Evolutionary conservation across 2,888 invertebrate genomes (phyloP).

Genomic region (Siphlonurus alternatus): DNA sequence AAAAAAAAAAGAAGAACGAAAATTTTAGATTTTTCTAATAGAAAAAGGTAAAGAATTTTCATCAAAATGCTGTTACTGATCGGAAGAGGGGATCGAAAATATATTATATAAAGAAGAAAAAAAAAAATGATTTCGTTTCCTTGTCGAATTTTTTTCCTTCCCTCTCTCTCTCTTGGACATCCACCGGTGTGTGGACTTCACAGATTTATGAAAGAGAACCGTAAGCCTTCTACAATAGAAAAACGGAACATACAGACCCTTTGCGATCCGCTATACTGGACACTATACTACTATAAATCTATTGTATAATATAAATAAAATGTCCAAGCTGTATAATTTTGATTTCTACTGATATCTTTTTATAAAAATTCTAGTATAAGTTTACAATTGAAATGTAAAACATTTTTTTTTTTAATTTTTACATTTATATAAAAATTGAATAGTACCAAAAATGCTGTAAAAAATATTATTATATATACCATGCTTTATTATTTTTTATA

Average conservation of each 20-base stretch:
- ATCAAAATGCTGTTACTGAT: background rate
- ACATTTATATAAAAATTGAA: background rate
- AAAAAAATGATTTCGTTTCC: background rate
- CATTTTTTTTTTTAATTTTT: background rate
- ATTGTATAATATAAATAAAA: background rate
- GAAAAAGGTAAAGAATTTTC: background rate
- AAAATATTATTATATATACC: background rate
- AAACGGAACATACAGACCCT: background rate
- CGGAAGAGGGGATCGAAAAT: background rate
- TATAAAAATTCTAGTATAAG: too few species aligned
- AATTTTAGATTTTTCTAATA: background rate
- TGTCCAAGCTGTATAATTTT: background rate
- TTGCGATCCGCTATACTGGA: background rate
- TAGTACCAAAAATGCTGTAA: background rate
- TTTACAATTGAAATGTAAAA: background rate
- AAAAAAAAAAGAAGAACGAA: background rate
- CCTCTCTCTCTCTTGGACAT: too few species aligned
- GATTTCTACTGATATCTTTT: background rate
- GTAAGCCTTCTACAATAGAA: background rate
- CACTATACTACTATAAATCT: too few species aligned
- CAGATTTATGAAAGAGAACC: background rate
- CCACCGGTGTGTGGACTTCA: background rate
- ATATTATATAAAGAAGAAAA: background rate
- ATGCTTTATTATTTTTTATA: background rate
- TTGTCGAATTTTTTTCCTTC: background rate